Conservation (phyloP, 2,888 invertebrate genomes). For the Piscicola geometra region DNA sequence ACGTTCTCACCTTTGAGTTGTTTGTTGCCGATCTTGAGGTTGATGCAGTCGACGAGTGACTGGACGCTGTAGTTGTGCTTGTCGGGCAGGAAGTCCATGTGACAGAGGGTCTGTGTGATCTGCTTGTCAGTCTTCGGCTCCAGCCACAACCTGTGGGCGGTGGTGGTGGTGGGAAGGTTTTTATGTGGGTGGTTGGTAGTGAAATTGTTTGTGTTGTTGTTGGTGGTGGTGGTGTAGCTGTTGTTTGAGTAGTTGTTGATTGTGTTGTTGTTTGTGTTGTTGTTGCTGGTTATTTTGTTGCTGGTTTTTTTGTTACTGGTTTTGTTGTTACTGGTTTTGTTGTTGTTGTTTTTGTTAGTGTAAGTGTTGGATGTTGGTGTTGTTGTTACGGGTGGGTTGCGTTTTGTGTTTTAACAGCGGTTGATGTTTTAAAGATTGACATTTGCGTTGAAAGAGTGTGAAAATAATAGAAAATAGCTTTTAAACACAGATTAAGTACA, state of each 20-base stretch:
- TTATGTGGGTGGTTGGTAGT: not conserved
- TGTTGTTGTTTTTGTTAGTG: no score
- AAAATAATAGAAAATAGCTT: no score
- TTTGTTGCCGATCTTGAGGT: slow-evolving; percentile 33
- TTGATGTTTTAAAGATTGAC: no score
- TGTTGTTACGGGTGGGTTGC: no score
- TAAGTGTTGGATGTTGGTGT: no score
- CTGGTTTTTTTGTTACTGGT: no score
- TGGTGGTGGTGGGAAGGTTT: not conserved
- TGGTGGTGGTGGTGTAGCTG: not conserved
- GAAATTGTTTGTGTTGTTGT: not conserved
- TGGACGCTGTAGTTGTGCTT: slow-evolving; percentile 30
- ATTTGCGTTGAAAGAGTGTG: no score
- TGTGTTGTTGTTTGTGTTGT: not conserved
- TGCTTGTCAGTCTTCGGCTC: slow-evolving; percentile 28
- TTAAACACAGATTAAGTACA: no score
- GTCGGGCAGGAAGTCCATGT: slow-evolving; percentile 35
- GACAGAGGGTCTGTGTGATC: slow-evolving; percentile 20
- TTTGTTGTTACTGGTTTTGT: no score
- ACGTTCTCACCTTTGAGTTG: slow-evolving; percentile 33
- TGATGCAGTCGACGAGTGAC: slow-evolving; percentile 34
- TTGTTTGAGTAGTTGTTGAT: not conserved
- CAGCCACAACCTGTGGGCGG: slow-evolving; percentile 31
- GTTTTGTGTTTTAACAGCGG: no score
- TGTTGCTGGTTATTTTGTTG: no score